phyloP scores from a whole-genome alignment of 2,888 invertebrate genomes.

The Hermaeophaga mercurialis region DNA sequence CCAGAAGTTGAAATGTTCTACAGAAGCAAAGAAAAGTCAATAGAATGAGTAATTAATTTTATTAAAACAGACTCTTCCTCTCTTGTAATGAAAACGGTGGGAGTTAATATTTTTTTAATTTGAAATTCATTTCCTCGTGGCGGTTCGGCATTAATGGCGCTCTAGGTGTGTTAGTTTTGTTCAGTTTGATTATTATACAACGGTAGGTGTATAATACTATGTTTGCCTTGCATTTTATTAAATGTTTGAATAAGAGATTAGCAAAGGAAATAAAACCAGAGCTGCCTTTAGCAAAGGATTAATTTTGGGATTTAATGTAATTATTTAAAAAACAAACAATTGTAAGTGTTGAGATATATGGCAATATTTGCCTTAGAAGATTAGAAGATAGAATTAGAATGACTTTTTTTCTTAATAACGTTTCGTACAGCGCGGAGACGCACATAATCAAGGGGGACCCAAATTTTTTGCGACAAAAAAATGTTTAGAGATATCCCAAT shows the following conservation, averaged over 20 bases:
- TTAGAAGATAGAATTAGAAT: too few relatives aligned
- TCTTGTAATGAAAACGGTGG: slow-evolving; percentile 3
- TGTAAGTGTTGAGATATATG: too few relatives aligned
- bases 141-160: too few relatives aligned
- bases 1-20: slow-evolving; percentile 21
- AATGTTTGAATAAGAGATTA: slow-evolving; percentile 4
- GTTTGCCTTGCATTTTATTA: slow-evolving; percentile 5
- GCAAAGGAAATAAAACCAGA: slow-evolving; percentile 10
- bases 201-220: slow-evolving; percentile 10
- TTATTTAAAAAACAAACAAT: too few relatives aligned
- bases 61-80: slow-evolving; percentile 23
- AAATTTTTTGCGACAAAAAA: too few relatives aligned
- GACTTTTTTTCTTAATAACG: too few relatives aligned
- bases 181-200: slow-evolving; percentile 5
- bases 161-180: slow-evolving; percentile 7
- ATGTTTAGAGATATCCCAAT: too few relatives aligned
- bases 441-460: too few relatives aligned
- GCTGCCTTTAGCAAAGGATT: too few relatives aligned
- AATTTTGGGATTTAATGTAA: too few relatives aligned
- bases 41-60: slow-evolving; percentile 33
- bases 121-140: slow-evolving; percentile 9
- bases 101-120: slow-evolving; percentile 5
- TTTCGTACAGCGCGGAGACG: too few relatives aligned
- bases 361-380: too few relatives aligned
- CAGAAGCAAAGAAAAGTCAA: slow-evolving; percentile 30